Evolutionary conservation across 1,140 invertebrate species (phyloP).

Genomic region (Drosophila dunni): DNA sequence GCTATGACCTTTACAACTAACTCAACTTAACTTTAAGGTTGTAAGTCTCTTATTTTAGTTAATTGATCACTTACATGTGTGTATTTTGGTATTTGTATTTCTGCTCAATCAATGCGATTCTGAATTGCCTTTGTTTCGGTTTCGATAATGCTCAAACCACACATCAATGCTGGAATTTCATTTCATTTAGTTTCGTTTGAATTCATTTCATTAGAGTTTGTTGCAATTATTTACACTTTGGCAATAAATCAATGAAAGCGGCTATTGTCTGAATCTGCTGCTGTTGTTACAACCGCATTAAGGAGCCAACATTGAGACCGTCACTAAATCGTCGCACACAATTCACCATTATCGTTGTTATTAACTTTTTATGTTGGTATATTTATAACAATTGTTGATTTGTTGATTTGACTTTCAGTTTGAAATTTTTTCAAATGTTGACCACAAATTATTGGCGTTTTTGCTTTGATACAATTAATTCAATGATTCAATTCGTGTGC

Average conservation of each 20-base stretch:
- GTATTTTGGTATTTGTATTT: background rate
- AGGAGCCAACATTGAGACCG: conserved; percentile 34
- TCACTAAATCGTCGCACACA: conserved; percentile 55
- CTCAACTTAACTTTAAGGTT: background rate
- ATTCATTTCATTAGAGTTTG: conserved; percentile 58
- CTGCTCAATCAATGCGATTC: conserved; percentile 14
- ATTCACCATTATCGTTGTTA: conserved; percentile 46
- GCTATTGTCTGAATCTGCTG: conserved; percentile 28
- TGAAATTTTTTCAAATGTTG: conserved; percentile 13
- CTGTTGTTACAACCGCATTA: conserved; percentile 2
- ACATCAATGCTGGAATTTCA: conserved; percentile 48
- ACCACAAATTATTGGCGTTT: conserved; percentile 41
- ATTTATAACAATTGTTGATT: conserved; percentile 23
- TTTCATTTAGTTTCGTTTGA: conserved; percentile 58
- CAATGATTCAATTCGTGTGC: conserved; percentile 31
- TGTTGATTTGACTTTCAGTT: conserved; percentile 27
- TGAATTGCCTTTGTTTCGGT: conserved; percentile 1
- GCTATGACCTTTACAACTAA: conserved; percentile 32
- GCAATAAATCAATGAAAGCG: conserved; percentile 61
- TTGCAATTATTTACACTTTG: conserved; percentile 72
- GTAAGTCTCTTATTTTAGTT: conserved; percentile 18
- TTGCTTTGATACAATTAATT: conserved; percentile 51
- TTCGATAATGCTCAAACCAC: conserved; percentile 24
- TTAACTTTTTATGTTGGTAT: conserved; percentile 13
- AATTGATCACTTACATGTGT: conserved; percentile 42